Evolutionary conservation across 2,797 vertebrate genomes (phyloP).

Genomic region (Anguilla anguilla): DNA sequence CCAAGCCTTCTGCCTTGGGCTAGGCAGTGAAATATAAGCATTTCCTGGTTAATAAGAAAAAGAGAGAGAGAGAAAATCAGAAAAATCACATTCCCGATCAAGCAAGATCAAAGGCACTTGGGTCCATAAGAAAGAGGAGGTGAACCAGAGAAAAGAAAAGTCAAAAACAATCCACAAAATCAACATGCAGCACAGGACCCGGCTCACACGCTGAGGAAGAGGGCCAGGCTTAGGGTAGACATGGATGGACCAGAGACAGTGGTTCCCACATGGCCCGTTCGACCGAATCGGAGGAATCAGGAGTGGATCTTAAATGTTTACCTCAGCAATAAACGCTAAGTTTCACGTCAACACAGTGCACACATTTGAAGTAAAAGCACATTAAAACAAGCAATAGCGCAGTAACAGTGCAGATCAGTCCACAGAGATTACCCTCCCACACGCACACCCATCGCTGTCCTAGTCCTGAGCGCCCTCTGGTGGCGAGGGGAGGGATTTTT

Average conservation of each 20-base stretch:
- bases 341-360: not conserved
- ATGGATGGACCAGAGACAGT: not conserved
- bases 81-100: not conserved
- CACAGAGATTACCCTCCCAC: not conserved
- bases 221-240: not conserved
- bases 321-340: not conserved
- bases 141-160: not conserved
- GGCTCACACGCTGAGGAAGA: too few species aligned
- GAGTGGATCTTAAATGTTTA: not conserved
- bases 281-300: not conserved
- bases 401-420: not conserved
- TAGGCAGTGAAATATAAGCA: not conserved
- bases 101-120: not conserved
- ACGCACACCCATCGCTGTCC: not conserved
- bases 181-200: not conserved
- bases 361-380: not conserved
- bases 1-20: not conserved
- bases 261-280: not conserved
- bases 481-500: not conserved
- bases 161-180: not conserved
- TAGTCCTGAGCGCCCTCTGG: not conserved
- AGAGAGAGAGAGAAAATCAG: not conserved
- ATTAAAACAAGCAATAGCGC: not conserved
- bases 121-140: not conserved
- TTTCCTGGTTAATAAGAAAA: not conserved